phyloP scores from a whole-genome alignment of 2,888 invertebrate genomes.

The Alitta virens region DNA sequence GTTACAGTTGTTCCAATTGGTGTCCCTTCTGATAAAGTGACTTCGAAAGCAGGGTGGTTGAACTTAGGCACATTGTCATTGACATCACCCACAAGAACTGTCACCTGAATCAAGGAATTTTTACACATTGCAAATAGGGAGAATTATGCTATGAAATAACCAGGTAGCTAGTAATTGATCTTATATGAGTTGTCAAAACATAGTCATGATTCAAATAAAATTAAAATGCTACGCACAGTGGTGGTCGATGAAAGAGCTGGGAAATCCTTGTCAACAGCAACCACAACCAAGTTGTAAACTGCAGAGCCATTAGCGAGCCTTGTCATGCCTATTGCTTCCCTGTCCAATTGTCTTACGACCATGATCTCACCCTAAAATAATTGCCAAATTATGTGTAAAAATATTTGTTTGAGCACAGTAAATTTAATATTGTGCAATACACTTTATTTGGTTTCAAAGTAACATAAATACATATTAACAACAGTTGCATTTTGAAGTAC shows the following conservation, averaged over 20 bases:
- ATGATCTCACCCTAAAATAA: slow-evolving; percentile 10
- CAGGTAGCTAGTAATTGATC: too few species aligned
- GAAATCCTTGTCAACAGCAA: slow-evolving; percentile 11
- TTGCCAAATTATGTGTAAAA: too few species aligned
- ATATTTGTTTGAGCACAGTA: too few species aligned
- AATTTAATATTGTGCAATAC: not conserved
- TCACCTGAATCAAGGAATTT: too few species aligned
- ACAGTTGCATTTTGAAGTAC: too few species aligned
- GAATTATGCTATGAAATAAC: too few species aligned
- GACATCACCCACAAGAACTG: slow-evolving; percentile 15
- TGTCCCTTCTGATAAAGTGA: slow-evolving; percentile 17
- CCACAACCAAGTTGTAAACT: slow-evolving; percentile 7
- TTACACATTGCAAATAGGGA: too few species aligned
- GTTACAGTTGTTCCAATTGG: slow-evolving; percentile 10
- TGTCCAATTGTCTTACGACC: slow-evolving; percentile 13
- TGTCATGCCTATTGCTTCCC: slow-evolving; percentile 11
- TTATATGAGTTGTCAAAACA: too few species aligned
- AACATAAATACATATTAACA: too few species aligned
- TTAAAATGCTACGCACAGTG: slow-evolving; percentile 20
- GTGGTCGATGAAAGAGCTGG: slow-evolving; percentile 9
- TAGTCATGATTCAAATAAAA: too few species aligned
- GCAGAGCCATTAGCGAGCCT: slow-evolving; percentile 2
- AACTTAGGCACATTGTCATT: slow-evolving; percentile 22
- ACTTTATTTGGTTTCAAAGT: not conserved
- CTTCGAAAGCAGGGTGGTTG: slow-evolving; percentile 8